Evolutionary conservation across 2,888 invertebrate species (phyloP), one percentile per base, ranked within the genome.

Genomic region (Eurytoma adleriae): DNA sequence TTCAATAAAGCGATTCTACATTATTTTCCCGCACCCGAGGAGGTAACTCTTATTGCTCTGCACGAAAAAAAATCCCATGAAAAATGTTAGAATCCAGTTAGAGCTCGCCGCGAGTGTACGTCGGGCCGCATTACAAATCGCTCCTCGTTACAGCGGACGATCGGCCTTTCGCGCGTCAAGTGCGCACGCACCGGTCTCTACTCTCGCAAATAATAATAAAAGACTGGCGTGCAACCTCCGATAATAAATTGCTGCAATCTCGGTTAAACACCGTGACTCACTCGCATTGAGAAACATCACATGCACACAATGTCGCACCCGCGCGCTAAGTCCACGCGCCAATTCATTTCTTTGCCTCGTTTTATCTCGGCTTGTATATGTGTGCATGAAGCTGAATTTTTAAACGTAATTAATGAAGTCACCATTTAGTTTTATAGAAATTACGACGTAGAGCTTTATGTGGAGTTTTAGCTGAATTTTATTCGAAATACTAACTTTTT

Each of bases 191-290:
- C 56, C 27, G 54, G 40, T 40, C 54, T 16, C 52, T 16, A 7
- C 48, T 4, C n/a, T 54, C 16, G 70, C 16, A 24, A 13, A 56
- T 48, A 64, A 64, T 64, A 56, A 56, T 69, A 70, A 70, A 69
- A 70, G 14, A 69, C 2, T 59, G 20, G 70, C 72, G 27, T 72
- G 62, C 52, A 24, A 16, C n/a, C 40, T 20, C 71, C 27, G 48
- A 75, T 79, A 79, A 86, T 85, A 81, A 84, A 84, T 83, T 80
- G 82, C 80, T 67, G 79, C 70, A 83, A 83, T 72, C 83, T 78
- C 76, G 70, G 78, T 81, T 84, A 83, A 86, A 80, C 81, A 80
- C 64, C 79, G 73, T 84, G 81, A 86, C 80, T 85, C 80, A 80
- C 27, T 40, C 12, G 24, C 72, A 73, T 80, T 83, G 79, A 70